Evolutionary conservation across 2,797 vertebrate species (phyloP), one percentile per base, ranked within the genome.

Genomic region (Manis javanica): DNA sequence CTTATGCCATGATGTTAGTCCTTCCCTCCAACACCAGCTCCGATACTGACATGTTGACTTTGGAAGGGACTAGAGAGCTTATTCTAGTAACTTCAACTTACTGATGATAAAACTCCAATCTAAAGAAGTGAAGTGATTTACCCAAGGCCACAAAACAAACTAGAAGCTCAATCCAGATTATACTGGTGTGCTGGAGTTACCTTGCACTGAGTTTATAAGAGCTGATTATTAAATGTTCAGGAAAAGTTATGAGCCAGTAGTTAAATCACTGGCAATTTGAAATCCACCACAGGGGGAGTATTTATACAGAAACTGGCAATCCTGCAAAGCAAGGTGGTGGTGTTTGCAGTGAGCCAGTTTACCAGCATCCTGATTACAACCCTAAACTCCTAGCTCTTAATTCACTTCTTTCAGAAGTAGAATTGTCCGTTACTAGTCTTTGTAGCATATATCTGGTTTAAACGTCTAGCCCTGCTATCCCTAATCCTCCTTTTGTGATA

Each of bases 401-500:
- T 46, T 64, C 72, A 61, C n/a, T 13, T 75, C 87, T 77, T 88
- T 51, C 46, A 29, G 19, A 51, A 7, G 57, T 16, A 78, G 24
- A 84, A 87, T 3, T 69, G 26, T 64, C 90, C 23, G 1, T 72
- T 42, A n/a, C 29, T 11, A n/a, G 55, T 29, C 63, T 92, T 78
- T 59, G 6, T 7, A 68, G 59, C 9, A 34, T 23, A 34, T 87
- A n/a, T 90, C 83, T 71, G 23, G 42, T 57, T 97, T 90, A 90
- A 94, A 88, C 31, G 69, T 91, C 88, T 92, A 88, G 42, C 74
- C 64, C 74, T 18, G 10, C 87, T 90, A 85, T 59, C 88, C 51
- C 69, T 96, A 96, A 97, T 72, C 29, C 83, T 97, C 82, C 86
- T 97, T 96, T 81, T 95, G 96, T 94, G 93, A 90, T 39, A 63